phyloP scores from a whole-genome alignment of 2,888 invertebrate species.

The Xestia xanthographa region DNA sequence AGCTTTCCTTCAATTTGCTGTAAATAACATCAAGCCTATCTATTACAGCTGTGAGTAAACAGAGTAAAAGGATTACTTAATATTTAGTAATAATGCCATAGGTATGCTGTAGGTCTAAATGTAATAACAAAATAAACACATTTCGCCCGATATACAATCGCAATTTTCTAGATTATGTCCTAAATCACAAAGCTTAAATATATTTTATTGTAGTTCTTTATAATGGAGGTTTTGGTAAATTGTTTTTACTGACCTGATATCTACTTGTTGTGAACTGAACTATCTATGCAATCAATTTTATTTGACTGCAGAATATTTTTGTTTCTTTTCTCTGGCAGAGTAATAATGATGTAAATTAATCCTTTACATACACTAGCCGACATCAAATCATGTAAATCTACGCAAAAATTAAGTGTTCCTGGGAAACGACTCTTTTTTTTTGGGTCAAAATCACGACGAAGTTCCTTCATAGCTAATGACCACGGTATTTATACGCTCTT shows the following conservation, averaged over 20 bases:
- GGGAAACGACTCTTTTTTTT: no score
- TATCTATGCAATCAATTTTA: no score
- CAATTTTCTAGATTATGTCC: no score
- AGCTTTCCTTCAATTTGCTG: background rate
- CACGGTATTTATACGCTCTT: background rate
- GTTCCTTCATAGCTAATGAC: background rate
- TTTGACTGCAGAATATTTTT: background rate
- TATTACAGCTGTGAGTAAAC: background rate
- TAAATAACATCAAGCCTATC: background rate
- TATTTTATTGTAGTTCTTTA: background rate
- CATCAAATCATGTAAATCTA: no score
- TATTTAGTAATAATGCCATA: no score
- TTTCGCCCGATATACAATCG: background rate
- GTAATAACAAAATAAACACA: background rate
- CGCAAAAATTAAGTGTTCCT: no score
- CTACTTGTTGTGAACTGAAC: no score
- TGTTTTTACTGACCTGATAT: background rate
- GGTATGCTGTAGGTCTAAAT: no score
- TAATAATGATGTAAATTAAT: no score
- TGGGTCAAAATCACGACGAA: background rate
- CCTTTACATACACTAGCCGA: no score
- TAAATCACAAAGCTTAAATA: background rate
- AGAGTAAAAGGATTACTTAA: no score
- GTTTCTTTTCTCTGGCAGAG: background rate
- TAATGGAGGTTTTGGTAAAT: background rate